A percentile compares a stretch with the other conserved stretches of the same genome.
phyloP scores from a whole-genome alignment of 2,797 vertebrate genomes.

The Hippoglossus hippoglossus region DNA sequence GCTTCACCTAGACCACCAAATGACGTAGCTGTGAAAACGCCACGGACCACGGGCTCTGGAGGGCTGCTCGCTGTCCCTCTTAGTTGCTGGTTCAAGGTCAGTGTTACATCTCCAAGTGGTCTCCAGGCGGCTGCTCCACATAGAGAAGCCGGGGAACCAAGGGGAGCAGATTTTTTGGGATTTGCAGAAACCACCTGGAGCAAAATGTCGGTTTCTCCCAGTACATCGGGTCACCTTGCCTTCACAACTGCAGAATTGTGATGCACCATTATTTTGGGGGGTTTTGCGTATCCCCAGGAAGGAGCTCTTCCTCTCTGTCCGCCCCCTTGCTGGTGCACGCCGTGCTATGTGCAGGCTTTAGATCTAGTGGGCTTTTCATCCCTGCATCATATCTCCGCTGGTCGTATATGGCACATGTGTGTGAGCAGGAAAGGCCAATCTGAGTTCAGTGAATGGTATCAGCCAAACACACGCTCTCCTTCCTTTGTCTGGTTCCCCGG shows the following conservation, averaged over 20 bases:
- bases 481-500: slow-evolving; percentile 34
- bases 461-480: slow-evolving; percentile 24
- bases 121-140: slow-evolving; percentile 50
- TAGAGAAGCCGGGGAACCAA: slow-evolving; percentile 38
- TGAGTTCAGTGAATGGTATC: slow-evolving; percentile 56
- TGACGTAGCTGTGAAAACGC: slow-evolving; percentile 68
- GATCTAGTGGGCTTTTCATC: slow-evolving; percentile 29
- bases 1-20: slow-evolving; percentile 41
- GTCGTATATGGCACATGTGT: slow-evolving; percentile 44
- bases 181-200: slow-evolving; percentile 36
- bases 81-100: slow-evolving; percentile 78
- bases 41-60: slow-evolving; percentile 53
- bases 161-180: slow-evolving; percentile 20
- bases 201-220: slow-evolving; percentile 26
- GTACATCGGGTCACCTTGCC: slow-evolving; percentile 77
- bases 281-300: slow-evolving; percentile 35
- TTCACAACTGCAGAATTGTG: slow-evolving; percentile 65
- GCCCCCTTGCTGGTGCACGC: slow-evolving; percentile 22
- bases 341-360: slow-evolving; percentile 27
- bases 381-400: slow-evolving; percentile 43
- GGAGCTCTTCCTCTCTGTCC: slow-evolving; percentile 30
- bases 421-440: slow-evolving; percentile 46
- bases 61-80: slow-evolving; percentile 40
- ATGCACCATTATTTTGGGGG: slow-evolving; percentile 61
- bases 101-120: slow-evolving; percentile 67